Evolutionary conservation across 2,797 vertebrate species (phyloP).

Genomic region (Mustela erminea): DNA sequence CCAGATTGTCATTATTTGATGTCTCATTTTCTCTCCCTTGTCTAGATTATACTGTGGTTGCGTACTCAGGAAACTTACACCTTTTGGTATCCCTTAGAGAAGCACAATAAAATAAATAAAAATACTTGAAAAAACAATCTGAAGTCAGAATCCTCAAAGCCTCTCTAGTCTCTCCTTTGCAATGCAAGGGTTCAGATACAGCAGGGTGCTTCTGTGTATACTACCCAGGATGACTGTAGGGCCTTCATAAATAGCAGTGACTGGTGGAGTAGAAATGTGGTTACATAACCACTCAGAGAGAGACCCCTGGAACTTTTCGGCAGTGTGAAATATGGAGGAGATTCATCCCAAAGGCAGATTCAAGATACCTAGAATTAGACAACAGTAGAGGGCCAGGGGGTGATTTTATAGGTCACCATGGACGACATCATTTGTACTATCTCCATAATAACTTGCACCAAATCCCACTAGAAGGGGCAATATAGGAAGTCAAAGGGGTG

Average conservation of each 20-base stretch:
- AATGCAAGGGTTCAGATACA: background rate
- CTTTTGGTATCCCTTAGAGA: background rate
- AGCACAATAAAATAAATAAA: background rate
- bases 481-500: background rate
- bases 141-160: background rate
- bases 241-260: background rate
- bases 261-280: background rate
- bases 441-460: background rate
- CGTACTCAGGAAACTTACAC: background rate
- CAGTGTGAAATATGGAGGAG: background rate
- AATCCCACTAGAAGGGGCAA: background rate
- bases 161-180: background rate
- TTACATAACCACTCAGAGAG: background rate
- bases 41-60: background rate
- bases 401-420: background rate
- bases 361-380: background rate
- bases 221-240: background rate
- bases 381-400: background rate
- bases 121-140: background rate
- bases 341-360: background rate
- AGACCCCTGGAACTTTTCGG: background rate
- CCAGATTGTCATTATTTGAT: background rate
- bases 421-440: background rate
- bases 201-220: background rate
- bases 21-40: background rate